Conservation (phyloP, 1,140 invertebrate genomes). For the Rhizoglyphus robini region DNA sequence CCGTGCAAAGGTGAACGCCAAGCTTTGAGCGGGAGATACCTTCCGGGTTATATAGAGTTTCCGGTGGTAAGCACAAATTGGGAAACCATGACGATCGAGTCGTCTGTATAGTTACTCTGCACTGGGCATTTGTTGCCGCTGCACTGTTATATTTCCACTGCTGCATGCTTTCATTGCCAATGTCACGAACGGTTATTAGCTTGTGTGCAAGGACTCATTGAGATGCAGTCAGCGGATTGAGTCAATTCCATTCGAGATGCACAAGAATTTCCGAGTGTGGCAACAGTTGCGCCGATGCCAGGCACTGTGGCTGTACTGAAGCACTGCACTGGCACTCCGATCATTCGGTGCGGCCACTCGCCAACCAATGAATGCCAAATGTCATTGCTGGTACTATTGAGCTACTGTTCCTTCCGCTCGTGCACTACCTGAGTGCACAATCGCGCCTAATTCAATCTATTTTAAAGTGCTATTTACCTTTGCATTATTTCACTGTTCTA, state of each 20-base stretch:
- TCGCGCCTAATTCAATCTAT: too few relatives aligned
- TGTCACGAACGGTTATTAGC: conserved; percentile 17
- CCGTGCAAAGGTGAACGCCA: conserved; percentile 1
- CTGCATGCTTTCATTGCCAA: conserved; percentile 1
- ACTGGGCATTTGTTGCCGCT: neutral
- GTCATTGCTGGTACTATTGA: too few relatives aligned
- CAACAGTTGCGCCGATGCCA: neutral
- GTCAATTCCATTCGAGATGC: neutral
- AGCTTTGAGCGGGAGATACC: neutral
- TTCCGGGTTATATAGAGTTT: conserved; percentile 14
- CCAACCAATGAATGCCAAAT: neutral
- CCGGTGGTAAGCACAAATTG: neutral
- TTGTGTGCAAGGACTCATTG: neutral
- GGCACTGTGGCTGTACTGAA: too few relatives aligned
- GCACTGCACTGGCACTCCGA: too few relatives aligned
- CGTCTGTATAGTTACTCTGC: too few relatives aligned
- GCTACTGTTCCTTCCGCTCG: too few relatives aligned
- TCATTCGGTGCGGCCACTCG: too few relatives aligned
- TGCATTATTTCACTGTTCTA: too few relatives aligned
- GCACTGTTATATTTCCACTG: neutral
- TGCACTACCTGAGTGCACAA: too few relatives aligned
- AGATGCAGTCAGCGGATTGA: neutral
- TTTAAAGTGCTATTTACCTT: too few relatives aligned
- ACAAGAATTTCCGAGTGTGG: neutral
- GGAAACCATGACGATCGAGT: neutral